Base-by-base conservation (phyloP, 2,888 invertebrate genomes). In the Diloba caeruleocephala region DNA sequence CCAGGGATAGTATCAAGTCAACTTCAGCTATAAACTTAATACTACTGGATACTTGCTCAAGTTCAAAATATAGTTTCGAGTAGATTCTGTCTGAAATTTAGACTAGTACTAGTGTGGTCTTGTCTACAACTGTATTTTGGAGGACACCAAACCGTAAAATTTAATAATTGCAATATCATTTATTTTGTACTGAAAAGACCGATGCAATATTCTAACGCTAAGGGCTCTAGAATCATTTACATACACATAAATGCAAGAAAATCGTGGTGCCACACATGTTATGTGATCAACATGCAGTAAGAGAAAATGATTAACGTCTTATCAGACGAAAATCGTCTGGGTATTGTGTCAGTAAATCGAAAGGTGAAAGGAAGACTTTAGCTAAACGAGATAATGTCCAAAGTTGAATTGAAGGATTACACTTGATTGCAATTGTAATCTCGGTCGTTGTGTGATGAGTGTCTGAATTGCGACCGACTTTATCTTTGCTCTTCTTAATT, bases 361-460 rank as follows among this genome's bases (percentile, higher is more conserved):
- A 8, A 46, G 42, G 13, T 46, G 32, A 19, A 23, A 7, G 3
- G 1, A 37, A 33, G 33, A 42, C 31, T 36, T 12, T 7, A 39
- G 34, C 34, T 39, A 39, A 4, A 28, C 25, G 9, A 26, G 50
- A 59, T 62, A 57, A 46, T 37, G 29, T 37, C 28, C 23, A 29
- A 59, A 68, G 43, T 68, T 57, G 45, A 46, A 68, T 68, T 60
- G 54, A 68, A 45, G 54, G 69, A 64, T 68, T 67, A 54, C 41
- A 12, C 34, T 51, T 54, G 32, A 60, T 64, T 63, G 60, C 44
- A 39, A 19, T 32, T 44, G 31, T 59, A 60, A 64, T 52, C 67
- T 32, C 13, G 8, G 17, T 36, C 25, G 4, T 6, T 12, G 19
- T 23, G 41, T 29, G 41, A 58, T 31, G 10, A 43, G 15, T 15